These are phyloP conservation scores for Agonopterix arenella DNA, from an alignment of 2,888 invertebrate genomes.

Conservation along the genomic window DNA sequence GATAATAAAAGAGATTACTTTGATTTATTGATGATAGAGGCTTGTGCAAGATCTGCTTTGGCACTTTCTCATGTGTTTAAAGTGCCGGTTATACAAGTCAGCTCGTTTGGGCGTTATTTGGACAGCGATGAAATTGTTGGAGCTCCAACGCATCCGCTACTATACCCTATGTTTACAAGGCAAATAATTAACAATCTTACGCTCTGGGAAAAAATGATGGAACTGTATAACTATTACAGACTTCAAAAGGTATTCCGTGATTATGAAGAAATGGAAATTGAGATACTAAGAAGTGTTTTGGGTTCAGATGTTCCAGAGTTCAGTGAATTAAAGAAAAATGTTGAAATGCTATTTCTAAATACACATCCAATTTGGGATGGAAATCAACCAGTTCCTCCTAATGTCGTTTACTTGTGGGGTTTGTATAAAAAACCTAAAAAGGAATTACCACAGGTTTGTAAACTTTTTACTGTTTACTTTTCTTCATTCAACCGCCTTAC, in stretches of 20 bases:
- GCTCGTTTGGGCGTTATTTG: neutral
- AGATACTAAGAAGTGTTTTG: neutral
- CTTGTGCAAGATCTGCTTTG: neutral
- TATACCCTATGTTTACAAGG: conserved; percentile 15
- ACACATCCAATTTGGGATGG: conserved; percentile 24
- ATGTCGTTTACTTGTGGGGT: conserved; percentile 46
- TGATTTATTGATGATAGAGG: neutral
- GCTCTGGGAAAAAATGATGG: conserved; percentile 23
- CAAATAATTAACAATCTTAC: conserved; percentile 23
- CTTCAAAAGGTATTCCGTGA: neutral
- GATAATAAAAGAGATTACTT: neutral
- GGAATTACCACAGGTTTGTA: conserved; percentile 41
- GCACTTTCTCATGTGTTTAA: neutral
- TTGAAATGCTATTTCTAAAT: conserved; percentile 34
- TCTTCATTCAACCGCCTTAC: too few species aligned
- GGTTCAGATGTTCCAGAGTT: conserved; percentile 2
- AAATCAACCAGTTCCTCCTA: conserved; percentile 29
- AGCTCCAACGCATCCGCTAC: neutral
- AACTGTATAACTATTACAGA: conserved; percentile 13
- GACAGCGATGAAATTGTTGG: neutral
- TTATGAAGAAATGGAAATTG: too few species aligned
- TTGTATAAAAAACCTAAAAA: conserved; percentile 40
- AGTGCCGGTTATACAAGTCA: neutral
- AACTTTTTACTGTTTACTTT: too few species aligned
- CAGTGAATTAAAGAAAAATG: conserved; percentile 1